A percentile compares a stretch with the other conserved stretches of the same genome.
phyloP scores from a whole-genome alignment of 2,888 invertebrate species.

The Carpatolechia fugitivella region DNA sequence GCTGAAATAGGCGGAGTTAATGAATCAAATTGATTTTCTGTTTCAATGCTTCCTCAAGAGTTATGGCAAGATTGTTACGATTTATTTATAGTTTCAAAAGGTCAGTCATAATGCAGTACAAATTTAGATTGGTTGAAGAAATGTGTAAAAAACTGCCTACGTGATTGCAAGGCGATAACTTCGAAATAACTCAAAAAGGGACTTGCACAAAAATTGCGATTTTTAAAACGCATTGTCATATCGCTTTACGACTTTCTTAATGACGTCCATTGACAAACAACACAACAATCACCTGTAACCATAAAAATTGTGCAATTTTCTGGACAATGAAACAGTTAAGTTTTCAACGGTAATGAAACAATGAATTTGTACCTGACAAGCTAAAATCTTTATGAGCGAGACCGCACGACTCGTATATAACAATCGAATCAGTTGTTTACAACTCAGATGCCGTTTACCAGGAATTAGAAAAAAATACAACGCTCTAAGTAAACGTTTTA shows the following conservation, averaged over 20 bases:
- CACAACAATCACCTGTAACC: conserved; percentile 46
- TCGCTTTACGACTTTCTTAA: neutral
- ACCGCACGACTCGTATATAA: conserved; percentile 14
- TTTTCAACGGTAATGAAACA: conserved; percentile 48
- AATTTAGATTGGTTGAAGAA: neutral
- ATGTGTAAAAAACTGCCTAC: neutral
- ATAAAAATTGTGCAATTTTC: conserved; percentile 59
- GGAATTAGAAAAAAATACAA: neutral
- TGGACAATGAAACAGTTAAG: conserved; percentile 50
- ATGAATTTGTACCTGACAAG: conserved; percentile 54
- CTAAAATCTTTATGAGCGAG: conserved; percentile 31
- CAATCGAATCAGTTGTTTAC: neutral
- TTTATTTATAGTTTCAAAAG: conserved; percentile 1
- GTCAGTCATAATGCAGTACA: neutral
- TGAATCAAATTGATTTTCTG: conserved; percentile 13
- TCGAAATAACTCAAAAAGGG: neutral
- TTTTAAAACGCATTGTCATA: neutral
- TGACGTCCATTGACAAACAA: conserved; percentile 26
- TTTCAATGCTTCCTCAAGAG: conserved; percentile 8
- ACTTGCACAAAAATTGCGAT: neutral
- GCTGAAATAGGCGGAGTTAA: conserved; percentile 14
- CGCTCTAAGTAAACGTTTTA: neutral
- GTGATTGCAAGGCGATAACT: neutral
- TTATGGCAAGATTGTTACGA: neutral
- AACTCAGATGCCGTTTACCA: neutral